Evolutionary conservation across 2,113 vertebrate genomes (phyloP), one percentile per base, ranked within the genome.

Genomic region (Monarcha castaneiventris): DNA sequence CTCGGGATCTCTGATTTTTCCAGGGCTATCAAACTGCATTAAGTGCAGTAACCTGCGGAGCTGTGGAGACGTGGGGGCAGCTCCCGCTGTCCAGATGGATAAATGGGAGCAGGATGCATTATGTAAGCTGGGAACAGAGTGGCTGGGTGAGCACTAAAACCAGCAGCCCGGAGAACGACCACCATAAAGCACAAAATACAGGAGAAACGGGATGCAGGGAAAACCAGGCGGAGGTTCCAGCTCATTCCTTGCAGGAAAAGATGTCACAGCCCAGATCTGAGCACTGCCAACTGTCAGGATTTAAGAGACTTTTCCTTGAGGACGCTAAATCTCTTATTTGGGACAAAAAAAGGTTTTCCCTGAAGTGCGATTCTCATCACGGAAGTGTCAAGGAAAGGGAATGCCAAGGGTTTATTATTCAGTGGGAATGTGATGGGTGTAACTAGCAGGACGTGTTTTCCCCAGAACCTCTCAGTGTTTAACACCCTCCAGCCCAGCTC

Each of bases 311-410:
- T 55, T 14, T 3, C 21, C 51, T 48, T 15, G 5, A 44, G 67
- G 59, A 51, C 7, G 13, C 23, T 1, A 32, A 49, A 61, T 30
- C 63, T 17, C 61, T n/a, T 6, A 3, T 15, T 19, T 26, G 35
- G 73, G 75, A 30, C 17, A 52, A 35, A 52, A 46, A 54, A 62
- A 52, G 37, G 11, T 8, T 91, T 74, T 43, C 51, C 55, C 41
- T 41, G 6, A n/a, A 1, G 22, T 0, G 1, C 5, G 58, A 48
- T 7, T 21, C 22, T 72, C 32, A 16, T 7, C 0, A 0, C 10
- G 27, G 67, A 58, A 63, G 56, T 1, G 20, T 4, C 30, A 43
- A 11, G 85, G 78, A 33, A 79, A 75, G 48, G 26, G 48, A 73
- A 77, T 6, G 7, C 52, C 5, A 15, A 56, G 51, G 35, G 27